Evolutionary conservation across 2,113 vertebrate species (phyloP).

Genomic region (Alligator mississippiensis): DNA sequence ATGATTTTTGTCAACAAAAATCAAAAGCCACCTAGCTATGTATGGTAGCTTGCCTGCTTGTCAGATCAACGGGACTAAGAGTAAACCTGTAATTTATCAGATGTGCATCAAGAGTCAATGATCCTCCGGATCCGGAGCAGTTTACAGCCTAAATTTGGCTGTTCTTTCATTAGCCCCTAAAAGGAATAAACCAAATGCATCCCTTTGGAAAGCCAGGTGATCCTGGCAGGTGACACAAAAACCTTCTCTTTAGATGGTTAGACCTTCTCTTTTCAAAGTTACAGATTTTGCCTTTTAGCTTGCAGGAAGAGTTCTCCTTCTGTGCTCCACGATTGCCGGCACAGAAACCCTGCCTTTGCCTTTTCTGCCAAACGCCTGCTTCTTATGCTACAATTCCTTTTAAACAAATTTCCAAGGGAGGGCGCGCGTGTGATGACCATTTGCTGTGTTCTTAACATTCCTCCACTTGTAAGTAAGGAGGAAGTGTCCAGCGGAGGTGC

Average conservation of each 20-base stretch:
- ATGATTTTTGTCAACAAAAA: rapidly evolving
- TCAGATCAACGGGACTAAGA: not conserved
- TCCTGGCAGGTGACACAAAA: not conserved
- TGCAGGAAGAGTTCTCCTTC: rapidly evolving
- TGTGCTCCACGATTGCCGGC: not conserved
- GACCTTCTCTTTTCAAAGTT: not conserved
- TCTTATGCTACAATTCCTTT: not conserved
- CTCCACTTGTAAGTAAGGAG: not conserved
- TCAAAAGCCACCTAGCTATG: not conserved
- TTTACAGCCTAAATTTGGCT: rapidly evolving
- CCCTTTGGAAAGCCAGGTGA: not conserved
- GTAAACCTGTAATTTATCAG: not conserved
- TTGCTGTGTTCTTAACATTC: not conserved
- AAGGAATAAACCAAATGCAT: not conserved
- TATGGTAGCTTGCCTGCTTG: not conserved
- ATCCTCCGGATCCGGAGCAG: not conserved
- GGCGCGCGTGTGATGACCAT: not conserved
- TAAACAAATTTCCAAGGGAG: not conserved
- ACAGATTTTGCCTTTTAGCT: not conserved
- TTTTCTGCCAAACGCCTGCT: not conserved
- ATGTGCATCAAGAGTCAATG: not conserved
- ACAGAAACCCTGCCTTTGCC: not conserved
- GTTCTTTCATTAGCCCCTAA: not conserved
- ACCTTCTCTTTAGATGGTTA: rapidly evolving
- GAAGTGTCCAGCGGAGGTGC: not conserved